A percentile compares a stretch with the other conserved stretches of the same genome.
Conservation (phyloP, 2,797 vertebrate species). For the Cirrhinus molitorella region DNA sequence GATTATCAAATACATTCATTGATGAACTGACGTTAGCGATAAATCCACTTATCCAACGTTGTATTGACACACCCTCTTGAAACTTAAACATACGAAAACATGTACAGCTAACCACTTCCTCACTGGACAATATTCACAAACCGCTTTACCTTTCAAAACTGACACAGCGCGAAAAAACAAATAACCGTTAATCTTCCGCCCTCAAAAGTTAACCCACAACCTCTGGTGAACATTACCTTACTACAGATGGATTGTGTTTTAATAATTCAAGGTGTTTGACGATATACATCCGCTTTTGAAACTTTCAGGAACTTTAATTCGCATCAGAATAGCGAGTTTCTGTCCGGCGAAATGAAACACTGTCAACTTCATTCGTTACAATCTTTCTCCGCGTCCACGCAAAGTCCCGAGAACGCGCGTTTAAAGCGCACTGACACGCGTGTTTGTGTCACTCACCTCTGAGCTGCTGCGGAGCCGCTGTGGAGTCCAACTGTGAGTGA, state of each 20-base stretch:
- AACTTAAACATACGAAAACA: not conserved
- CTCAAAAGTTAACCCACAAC: too few species aligned
- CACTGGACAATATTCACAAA: not conserved
- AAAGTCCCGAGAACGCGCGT: not conserved
- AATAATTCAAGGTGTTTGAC: not conserved
- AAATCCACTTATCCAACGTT: not conserved
- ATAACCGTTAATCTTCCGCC: not conserved
- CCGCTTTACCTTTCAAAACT: not conserved
- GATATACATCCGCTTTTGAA: not conserved
- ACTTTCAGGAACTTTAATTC: not conserved
- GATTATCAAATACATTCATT: not conserved
- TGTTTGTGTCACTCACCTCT: constrained; percentile 3
- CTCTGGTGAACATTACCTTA: not conserved
- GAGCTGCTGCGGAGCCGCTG: not conserved
- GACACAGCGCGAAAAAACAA: not conserved
- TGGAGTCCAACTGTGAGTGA: not conserved
- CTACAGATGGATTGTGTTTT: not conserved
- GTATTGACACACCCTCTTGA: not conserved
- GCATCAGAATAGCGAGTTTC: not conserved
- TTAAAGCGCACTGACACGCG: not conserved
- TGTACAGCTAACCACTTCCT: constrained; percentile 13
- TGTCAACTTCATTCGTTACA: not conserved
- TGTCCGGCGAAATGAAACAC: not conserved
- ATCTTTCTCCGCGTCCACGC: not conserved
- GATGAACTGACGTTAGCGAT: not conserved